Percentiles rank a stretch among this genome's conserved stretches.
Conservation (phyloP, 1,140 invertebrate species). For the Pogonognathellus flavescens region DNA sequence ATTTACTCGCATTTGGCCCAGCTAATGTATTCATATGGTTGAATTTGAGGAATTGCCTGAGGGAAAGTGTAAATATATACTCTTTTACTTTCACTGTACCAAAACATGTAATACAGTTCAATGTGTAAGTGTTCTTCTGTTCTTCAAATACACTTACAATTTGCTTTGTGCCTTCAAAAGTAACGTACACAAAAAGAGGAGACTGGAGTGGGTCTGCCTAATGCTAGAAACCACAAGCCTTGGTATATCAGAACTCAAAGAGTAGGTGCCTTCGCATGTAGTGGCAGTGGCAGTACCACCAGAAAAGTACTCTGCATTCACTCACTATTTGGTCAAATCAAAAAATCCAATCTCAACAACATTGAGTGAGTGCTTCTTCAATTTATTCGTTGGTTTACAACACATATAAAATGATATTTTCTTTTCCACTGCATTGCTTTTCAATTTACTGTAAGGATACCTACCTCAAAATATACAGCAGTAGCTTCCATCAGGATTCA, state of each 20-base stretch:
- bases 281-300: background rate
- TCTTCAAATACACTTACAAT: no score
- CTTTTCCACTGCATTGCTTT: background rate
- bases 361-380: background rate
- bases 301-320: background rate
- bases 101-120: background rate
- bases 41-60: conserved; percentile 20
- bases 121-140: no score
- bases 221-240: background rate
- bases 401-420: conserved; percentile 5
- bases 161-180: background rate
- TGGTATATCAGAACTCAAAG: background rate
- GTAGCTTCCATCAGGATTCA: no score
- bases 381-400: background rate
- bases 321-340: background rate
- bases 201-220: no score
- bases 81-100: background rate
- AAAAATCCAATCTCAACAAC: conserved; percentile 43
- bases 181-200: no score
- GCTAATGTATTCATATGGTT: conserved; percentile 49
- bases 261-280: background rate
- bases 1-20: conserved; percentile 38
- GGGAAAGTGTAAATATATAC: conserved; percentile 14
- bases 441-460: no score
- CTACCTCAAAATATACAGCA: no score